phyloP scores from a whole-genome alignment of 2,797 vertebrate species.

The Platyrinchus mystaceus region DNA sequence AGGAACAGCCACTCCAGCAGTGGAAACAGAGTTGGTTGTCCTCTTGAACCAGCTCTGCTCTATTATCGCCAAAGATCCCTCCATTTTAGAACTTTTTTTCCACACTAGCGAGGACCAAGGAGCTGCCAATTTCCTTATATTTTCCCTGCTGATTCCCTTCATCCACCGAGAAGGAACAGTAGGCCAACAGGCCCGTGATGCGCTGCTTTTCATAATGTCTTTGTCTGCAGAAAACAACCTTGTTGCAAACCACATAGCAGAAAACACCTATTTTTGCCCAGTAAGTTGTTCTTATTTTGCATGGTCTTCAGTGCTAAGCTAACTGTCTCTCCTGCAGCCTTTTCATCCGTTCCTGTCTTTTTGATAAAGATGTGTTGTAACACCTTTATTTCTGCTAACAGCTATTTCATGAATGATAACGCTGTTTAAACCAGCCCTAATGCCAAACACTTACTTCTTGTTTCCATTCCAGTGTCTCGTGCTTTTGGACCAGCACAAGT shows the following conservation, averaged over 20 bases:
- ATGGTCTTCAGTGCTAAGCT: not conserved
- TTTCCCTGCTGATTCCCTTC: slow-evolving; percentile 96
- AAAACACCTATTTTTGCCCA: slow-evolving; percentile 97
- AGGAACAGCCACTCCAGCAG: slow-evolving; percentile 75
- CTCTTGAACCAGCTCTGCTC: slow-evolving; percentile 94
- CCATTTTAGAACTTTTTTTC: slow-evolving; percentile 96
- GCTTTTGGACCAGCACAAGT: not conserved
- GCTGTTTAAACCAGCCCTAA: not conserved
- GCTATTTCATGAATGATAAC: not conserved
- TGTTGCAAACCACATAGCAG: slow-evolving; percentile 90
- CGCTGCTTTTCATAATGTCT: slow-evolving; percentile 95
- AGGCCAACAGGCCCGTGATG: slow-evolving; percentile 95
- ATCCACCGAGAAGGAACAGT: slow-evolving; percentile 94
- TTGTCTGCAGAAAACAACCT: slow-evolving; percentile 90
- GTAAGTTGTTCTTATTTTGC: slow-evolving; percentile 77
- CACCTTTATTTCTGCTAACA: not conserved
- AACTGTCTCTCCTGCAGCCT: not conserved
- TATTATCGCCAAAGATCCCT: slow-evolving; percentile 93
- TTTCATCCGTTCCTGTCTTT: not conserved
- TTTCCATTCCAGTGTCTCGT: not conserved
- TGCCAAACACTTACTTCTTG: not conserved
- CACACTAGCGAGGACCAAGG: slow-evolving; percentile 98
- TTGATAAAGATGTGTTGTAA: not conserved
- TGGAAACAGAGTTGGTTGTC: slow-evolving; percentile 90
- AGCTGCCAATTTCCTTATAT: slow-evolving; percentile 97